Percentiles rank a stretch among this genome's conserved stretches.
Evolutionary conservation across 2,797 vertebrate genomes (phyloP).

Genomic region (Erpetoichthys calabaricus): DNA sequence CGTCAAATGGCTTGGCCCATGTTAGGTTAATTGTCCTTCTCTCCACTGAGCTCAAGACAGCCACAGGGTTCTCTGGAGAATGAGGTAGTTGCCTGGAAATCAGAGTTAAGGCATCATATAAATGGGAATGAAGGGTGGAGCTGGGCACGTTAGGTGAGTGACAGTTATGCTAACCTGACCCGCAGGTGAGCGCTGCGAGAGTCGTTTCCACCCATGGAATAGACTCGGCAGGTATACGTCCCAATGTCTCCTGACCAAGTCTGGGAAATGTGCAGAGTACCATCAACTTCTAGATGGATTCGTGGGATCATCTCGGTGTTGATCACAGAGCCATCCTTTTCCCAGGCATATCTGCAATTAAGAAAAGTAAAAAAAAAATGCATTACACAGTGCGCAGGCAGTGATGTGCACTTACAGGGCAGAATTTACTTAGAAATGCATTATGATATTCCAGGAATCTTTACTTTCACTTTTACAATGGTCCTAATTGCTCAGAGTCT

Average conservation of each 20-base stretch:
- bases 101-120: too few relatives aligned
- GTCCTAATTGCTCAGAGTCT: too few relatives aligned
- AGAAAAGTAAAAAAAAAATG: too few relatives aligned
- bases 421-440: too few relatives aligned
- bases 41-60: conserved; percentile 58
- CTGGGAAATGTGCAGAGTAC: conserved; percentile 85
- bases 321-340: conserved; percentile 66
- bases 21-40: conserved; percentile 81
- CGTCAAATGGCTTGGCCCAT: conserved; percentile 86
- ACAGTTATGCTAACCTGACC: conserved; percentile 63
- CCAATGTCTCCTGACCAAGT: conserved; percentile 95
- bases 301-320: conserved; percentile 56
- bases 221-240: conserved; percentile 82
- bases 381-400: too few relatives aligned
- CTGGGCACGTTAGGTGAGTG: rapidly evolving
- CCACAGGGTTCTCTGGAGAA: conserved; percentile 72
- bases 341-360: conserved; percentile 68
- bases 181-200: conserved; percentile 77
- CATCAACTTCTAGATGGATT: conserved; percentile 58
- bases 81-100: conserved; percentile 82
- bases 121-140: background rate
- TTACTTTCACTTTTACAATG: too few relatives aligned
- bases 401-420: too few relatives aligned
- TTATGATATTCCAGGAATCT: too few relatives aligned
- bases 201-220: conserved; percentile 82